Conservation (phyloP, 2,113 vertebrate species). For the Chrysemys picta region DNA sequence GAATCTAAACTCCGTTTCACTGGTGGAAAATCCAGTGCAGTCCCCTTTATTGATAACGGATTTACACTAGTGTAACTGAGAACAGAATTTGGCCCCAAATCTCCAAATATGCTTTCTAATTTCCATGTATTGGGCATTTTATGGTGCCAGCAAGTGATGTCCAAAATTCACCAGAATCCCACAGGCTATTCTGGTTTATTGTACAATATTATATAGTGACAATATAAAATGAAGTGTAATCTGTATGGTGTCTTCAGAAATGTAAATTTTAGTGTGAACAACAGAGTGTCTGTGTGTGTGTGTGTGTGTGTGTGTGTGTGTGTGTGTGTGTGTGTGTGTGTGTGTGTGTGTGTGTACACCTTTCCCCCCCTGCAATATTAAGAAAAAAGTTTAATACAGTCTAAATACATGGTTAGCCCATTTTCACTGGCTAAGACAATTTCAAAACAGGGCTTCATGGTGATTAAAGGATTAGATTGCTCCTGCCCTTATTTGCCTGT, state of each 20-base stretch:
- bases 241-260: background rate
- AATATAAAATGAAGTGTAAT: background rate
- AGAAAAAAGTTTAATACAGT: background rate
- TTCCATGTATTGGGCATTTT: background rate
- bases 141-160: background rate
- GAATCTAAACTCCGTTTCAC: background rate
- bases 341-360: background rate
- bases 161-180: background rate
- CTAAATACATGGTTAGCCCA: background rate
- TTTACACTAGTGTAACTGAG: background rate
- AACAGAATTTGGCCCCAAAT: too few relatives aligned
- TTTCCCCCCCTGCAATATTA: background rate
- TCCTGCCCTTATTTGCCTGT: background rate
- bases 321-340: background rate
- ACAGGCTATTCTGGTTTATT: background rate
- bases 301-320: background rate
- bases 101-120: background rate
- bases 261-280: background rate
- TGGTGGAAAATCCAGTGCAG: background rate
- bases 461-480: background rate
- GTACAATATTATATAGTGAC: background rate
- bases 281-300: background rate
- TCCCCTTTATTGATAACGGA: fast-evolving
- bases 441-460: background rate
- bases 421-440: background rate